phyloP scores from a whole-genome alignment of 2,113 vertebrate species.

The Macroglossus sobrinus region DNA sequence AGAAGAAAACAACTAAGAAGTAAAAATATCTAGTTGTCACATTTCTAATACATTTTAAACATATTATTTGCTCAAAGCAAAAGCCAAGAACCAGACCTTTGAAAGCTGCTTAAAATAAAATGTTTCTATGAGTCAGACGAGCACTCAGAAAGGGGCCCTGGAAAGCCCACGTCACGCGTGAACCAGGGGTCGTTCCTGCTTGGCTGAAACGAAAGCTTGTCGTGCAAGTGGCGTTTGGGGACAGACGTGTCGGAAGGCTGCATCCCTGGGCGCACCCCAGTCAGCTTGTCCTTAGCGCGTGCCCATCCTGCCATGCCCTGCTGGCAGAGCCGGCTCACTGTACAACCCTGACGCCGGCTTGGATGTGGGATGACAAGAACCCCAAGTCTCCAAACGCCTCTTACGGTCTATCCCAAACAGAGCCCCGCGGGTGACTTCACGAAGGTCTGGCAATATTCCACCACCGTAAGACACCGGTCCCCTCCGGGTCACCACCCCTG shows the following conservation, averaged over 20 bases:
- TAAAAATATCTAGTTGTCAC: not conserved
- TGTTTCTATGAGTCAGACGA: slow-evolving; percentile 47
- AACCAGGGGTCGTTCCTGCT: slow-evolving; percentile 7
- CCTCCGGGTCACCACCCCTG: not conserved
- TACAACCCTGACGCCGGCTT: not conserved
- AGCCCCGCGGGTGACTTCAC: not conserved
- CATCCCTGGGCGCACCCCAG: no score
- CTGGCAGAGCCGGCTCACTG: not conserved
- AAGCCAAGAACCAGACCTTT: slow-evolving; percentile 47
- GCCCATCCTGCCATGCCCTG: no score
- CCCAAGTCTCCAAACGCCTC: not conserved
- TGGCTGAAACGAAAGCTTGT: slow-evolving; percentile 21
- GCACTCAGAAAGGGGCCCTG: slow-evolving; percentile 52
- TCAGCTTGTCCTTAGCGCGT: no score
- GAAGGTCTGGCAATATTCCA: not conserved
- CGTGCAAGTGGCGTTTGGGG: slow-evolving; percentile 11
- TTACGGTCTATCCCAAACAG: not conserved
- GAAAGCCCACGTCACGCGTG: slow-evolving; percentile 29
- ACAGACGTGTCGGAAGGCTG: not conserved
- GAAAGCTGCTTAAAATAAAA: slow-evolving; percentile 48
- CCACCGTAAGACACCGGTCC: not conserved
- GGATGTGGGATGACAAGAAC: not conserved
- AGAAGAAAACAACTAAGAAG: not conserved
- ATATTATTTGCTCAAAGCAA: slow-evolving; percentile 32
- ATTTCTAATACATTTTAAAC: slow-evolving; percentile 19